Base-by-base conservation (phyloP, 2,797 vertebrate genomes). In the Triplophysa bombifrons region DNA sequence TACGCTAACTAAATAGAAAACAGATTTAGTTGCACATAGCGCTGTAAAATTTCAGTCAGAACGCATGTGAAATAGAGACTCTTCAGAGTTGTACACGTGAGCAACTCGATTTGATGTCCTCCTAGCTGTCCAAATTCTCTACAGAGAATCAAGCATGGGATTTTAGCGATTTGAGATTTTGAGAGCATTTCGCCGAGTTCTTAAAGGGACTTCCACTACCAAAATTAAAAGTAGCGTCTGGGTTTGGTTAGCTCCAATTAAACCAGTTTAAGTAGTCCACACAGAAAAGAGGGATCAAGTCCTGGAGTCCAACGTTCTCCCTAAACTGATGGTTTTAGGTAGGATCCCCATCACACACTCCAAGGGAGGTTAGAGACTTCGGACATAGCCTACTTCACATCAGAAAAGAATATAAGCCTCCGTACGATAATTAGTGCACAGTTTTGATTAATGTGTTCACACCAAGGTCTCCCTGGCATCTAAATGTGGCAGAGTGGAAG, bases 211-310 rank as follows among this genome's bases (percentile, higher is more conserved):
- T 53, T 83, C 73, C 79, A 81, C 69, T 69, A 77, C 53, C 9
- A 74, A 68, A 74, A 53, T 38, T 46, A 27, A 76, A 67, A 77
- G 19, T 65, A 72, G 81, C 64, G 38, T 80, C 85, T 86, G 85
- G 72, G 56, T 83, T 86, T 80, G 76, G 76, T 86, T 80, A 80
- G 76, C 72, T 63, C 82, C 76, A 82, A 81, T 83, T 84, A 86
- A 82, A 76, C 79, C 66, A 86, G 80, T 77, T 80, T 63, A 77
- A 75, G 66, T 30, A 80, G 48, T 78, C 65, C 78, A 55, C 17
- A 20, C 44, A 74, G 46, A 77, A 34, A 68, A 70, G 69, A 72
- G 22, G 60, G 38, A 83, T 68, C 20, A 25, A 19, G 71, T 81
- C 76, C 80, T 65, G 50, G 38, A 65, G 38, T n/a, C n/a, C 73